These are phyloP conservation scores for Chaetogeoica ovagalla DNA, from an alignment of 2,888 invertebrate genomes.

Conservation along the genomic window DNA sequence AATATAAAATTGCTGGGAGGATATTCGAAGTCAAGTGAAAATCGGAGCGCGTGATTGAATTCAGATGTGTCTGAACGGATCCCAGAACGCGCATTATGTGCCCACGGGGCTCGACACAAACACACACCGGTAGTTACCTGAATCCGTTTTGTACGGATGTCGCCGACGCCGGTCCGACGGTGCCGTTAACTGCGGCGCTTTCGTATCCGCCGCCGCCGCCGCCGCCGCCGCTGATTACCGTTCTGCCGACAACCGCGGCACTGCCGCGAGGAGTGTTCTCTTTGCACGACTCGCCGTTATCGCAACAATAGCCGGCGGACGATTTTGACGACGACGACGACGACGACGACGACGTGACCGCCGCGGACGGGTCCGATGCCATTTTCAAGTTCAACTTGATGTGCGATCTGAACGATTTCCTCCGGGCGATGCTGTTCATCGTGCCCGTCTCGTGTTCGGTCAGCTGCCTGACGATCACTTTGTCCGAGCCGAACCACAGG, in stretches of 20 bases:
- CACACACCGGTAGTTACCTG: conserved; percentile 21
- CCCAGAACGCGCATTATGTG: no score
- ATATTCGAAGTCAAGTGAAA: no score
- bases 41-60: no score
- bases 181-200: neutral
- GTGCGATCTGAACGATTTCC: conserved; percentile 59
- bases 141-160: conserved; percentile 27
- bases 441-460: conserved; percentile 56
- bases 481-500: conserved; percentile 58
- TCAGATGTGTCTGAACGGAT: no score
- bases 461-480: conserved; percentile 58
- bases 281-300: neutral
- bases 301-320: neutral
- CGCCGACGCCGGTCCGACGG: neutral
- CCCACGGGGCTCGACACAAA: no score
- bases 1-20: no score
- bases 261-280: neutral
- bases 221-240: neutral
- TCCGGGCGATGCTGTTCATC: conserved; percentile 56
- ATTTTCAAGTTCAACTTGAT: conserved; percentile 59
- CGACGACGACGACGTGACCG: neutral
- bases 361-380: conserved; percentile 34
- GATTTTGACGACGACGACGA: no score
- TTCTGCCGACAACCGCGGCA: neutral
- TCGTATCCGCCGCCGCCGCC: neutral